These are phyloP conservation scores for Myanophis thanlyinensis DNA, from an alignment of 2,113 vertebrate species.

Conservation along the genomic window DNA sequence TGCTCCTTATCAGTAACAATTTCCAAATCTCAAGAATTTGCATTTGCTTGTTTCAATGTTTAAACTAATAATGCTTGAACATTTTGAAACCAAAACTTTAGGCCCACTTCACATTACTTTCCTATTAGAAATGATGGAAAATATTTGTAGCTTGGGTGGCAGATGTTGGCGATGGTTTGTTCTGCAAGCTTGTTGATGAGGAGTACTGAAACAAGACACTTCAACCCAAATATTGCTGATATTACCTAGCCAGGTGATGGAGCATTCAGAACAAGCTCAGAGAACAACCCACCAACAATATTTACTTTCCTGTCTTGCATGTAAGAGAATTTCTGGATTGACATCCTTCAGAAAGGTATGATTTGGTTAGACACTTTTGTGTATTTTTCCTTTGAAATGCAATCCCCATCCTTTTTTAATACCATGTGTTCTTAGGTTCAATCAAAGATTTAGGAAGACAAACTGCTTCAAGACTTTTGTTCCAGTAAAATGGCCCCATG, in stretches of 20 bases:
- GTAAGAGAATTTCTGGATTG: background rate
- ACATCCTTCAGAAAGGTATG: background rate
- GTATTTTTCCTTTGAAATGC: background rate
- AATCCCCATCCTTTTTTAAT: background rate
- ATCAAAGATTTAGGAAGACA: background rate
- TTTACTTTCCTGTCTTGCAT: background rate
- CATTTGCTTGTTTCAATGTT: background rate
- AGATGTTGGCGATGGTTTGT: background rate
- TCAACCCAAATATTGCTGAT: background rate
- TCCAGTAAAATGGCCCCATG: background rate
- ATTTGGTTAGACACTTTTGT: background rate
- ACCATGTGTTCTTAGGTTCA: background rate
- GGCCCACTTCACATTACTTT: background rate
- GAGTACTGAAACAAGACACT: background rate
- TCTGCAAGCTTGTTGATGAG: background rate
- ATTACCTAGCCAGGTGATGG: background rate
- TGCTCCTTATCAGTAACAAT: background rate
- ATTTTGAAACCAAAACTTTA: background rate
- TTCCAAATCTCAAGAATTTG: background rate
- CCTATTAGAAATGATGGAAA: background rate
- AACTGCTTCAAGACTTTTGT: background rate
- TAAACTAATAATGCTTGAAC: background rate
- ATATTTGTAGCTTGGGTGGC: background rate
- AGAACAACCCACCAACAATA: background rate
- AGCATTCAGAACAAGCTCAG: background rate